Percentiles rank a stretch among this genome's conserved stretches.
Evolutionary conservation across 2,797 vertebrate genomes (phyloP).

Genomic region (Diplodus puntazzo): DNA sequence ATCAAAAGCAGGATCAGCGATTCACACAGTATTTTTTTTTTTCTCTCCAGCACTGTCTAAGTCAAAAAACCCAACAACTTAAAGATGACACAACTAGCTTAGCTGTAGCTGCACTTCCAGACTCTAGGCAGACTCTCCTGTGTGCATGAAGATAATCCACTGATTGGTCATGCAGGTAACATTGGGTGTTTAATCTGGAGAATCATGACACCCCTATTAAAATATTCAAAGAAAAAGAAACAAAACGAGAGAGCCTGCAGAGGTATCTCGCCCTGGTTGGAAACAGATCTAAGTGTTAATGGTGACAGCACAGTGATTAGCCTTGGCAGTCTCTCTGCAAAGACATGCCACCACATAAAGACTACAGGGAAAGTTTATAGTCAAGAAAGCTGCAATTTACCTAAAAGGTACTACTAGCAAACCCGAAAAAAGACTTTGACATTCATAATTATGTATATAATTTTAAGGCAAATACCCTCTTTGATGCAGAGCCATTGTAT

Average conservation of each 20-base stretch:
- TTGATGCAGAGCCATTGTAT: background rate
- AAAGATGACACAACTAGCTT: no score
- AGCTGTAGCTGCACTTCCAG: no score
- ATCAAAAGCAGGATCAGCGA: no score
- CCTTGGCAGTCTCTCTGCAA: background rate
- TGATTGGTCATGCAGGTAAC: no score
- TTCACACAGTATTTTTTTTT: no score
- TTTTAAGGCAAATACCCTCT: background rate
- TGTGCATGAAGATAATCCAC: no score
- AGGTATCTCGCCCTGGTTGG: background rate
- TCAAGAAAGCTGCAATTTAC: background rate
- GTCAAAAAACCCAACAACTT: no score
- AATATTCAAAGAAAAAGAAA: constrained; percentile 5
- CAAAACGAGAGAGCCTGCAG: background rate
- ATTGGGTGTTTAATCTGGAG: no score
- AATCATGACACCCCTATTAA: no score
- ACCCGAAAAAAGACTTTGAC: background rate
- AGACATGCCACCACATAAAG: background rate
- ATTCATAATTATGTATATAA: background rate
- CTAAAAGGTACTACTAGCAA: background rate
- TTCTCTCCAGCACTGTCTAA: no score
- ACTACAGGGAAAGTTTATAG: background rate
- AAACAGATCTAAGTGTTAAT: constrained; percentile 24
- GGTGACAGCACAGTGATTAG: constrained; percentile 13
- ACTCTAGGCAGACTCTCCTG: no score